A percentile compares a stretch with the other conserved stretches of the same genome.
phyloP scores from a whole-genome alignment of 2,888 invertebrate genomes.

The Nebria brevicollis region DNA sequence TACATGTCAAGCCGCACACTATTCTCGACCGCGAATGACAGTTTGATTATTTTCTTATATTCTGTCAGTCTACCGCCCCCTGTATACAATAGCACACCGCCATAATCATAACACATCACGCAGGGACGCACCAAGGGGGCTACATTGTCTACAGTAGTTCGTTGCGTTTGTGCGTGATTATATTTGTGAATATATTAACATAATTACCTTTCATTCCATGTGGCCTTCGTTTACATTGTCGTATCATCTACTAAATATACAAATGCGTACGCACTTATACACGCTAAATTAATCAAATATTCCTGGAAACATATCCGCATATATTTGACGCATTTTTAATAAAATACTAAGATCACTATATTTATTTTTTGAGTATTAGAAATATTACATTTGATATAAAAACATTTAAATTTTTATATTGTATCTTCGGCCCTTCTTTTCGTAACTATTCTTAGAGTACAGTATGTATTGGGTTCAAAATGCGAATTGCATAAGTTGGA shows the following conservation, averaged over 20 bases:
- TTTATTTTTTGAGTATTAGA: too few relatives aligned
- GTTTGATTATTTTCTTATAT: constrained; percentile 38
- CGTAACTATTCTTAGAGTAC: too few relatives aligned
- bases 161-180: constrained; percentile 7
- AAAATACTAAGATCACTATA: too few relatives aligned
- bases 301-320: not conserved
- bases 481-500: too few relatives aligned
- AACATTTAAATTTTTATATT: too few relatives aligned
- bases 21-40: constrained; percentile 20
- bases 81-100: not conserved
- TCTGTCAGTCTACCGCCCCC: not conserved
- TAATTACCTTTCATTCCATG: not conserved
- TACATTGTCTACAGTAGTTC: constrained; percentile 20
- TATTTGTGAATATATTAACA: not conserved
- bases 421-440: too few relatives aligned
- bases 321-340: not conserved
- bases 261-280: not conserved
- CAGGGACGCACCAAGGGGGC: not conserved
- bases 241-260: not conserved
- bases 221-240: not conserved
- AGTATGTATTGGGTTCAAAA: too few relatives aligned
- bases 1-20: not conserved
- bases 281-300: not conserved
- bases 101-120: not conserved
- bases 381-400: too few relatives aligned